Evolutionary conservation across 2,888 invertebrate species (phyloP).

Genomic region (Leistus spinibarbis): DNA sequence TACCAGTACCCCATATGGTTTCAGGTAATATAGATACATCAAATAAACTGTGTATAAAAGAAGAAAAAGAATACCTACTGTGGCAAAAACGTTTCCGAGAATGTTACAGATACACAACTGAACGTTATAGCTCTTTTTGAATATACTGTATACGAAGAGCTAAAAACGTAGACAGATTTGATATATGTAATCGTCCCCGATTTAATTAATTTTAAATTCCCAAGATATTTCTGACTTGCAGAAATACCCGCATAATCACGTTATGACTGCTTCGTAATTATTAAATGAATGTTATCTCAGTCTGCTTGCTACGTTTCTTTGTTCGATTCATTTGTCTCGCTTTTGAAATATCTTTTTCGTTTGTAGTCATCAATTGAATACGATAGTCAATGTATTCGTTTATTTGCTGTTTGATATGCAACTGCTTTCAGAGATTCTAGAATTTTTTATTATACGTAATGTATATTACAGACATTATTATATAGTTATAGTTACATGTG

Average conservation of each 20-base stretch:
- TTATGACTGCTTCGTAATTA: conserved; percentile 20
- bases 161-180: neutral
- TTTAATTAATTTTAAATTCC: neutral
- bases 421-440: no score
- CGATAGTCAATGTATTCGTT: no score
- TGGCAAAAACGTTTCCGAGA: no score
- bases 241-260: conserved; percentile 16
- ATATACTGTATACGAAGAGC: no score
- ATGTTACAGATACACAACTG: no score
- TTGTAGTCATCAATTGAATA: neutral
- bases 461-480: no score
- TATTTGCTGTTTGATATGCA: no score
- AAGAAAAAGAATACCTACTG: neutral
- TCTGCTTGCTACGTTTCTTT: neutral
- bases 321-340: neutral
- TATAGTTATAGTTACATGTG: no score
- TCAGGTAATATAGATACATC: neutral
- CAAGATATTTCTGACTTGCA: neutral
- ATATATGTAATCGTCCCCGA: neutral
- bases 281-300: neutral
- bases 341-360: neutral
- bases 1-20: neutral
- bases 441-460: no score
- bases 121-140: no score
- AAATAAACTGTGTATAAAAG: neutral